phyloP scores from a whole-genome alignment of 2,888 invertebrate genomes.

The Lagria hirta region DNA sequence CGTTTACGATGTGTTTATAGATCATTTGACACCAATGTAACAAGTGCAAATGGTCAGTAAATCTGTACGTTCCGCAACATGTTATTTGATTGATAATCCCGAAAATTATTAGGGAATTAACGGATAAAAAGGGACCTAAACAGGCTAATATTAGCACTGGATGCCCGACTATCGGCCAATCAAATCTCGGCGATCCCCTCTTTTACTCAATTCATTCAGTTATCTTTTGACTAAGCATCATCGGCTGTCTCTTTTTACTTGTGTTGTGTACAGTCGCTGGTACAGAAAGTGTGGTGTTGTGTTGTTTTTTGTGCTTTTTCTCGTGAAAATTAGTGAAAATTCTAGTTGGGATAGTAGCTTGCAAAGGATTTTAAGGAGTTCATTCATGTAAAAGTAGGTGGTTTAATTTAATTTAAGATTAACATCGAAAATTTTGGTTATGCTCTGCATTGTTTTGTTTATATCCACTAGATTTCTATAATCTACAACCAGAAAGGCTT shows the following conservation, averaged over 20 bases:
- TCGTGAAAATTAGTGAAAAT: conserved; percentile 15
- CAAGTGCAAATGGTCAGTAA: no score
- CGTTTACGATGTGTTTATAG: no score
- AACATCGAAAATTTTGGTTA: no score
- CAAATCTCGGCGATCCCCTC: conserved; percentile 31
- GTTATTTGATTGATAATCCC: no score
- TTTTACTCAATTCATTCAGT: conserved; percentile 45
- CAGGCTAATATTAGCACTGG: conserved; percentile 23
- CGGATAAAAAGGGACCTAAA: conserved; percentile 14
- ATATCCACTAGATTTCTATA: no score
- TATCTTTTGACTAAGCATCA: conserved; percentile 45
- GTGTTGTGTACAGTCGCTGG: conserved; percentile 38
- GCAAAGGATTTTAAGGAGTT: background rate
- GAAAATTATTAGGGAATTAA: no score
- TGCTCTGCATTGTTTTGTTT: no score
- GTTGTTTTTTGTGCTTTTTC: conserved; percentile 32
- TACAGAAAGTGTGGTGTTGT: conserved; percentile 35
- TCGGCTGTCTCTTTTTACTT: conserved; percentile 44
- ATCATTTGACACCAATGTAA: no score
- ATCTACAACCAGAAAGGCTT: no score
- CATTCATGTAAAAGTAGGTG: conserved; percentile 18
- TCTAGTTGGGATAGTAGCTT: conserved; percentile 2
- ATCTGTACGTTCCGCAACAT: no score
- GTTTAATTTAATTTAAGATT: no score
- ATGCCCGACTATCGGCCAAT: conserved; percentile 26